phyloP scores from a whole-genome alignment of 2,797 vertebrate species.

The Merluccius polli region DNA sequence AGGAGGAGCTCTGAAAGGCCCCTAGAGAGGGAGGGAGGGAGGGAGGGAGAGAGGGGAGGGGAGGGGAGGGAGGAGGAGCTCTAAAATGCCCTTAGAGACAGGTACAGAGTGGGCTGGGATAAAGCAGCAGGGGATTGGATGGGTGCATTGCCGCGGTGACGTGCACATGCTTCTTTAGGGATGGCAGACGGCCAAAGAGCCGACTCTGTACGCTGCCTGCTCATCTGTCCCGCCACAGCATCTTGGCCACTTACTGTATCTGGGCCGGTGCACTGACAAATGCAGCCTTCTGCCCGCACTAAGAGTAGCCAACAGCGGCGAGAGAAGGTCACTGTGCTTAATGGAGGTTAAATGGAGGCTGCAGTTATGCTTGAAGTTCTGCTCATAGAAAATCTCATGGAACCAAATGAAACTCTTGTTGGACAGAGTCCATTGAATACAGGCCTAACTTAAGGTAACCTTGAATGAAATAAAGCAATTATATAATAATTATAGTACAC shows the following conservation, averaged over 20 bases:
- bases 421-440: neutral
- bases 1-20: conserved; percentile 3
- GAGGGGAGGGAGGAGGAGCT: neutral
- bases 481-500: no score
- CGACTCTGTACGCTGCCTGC: conserved; percentile 5
- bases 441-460: neutral
- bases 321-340: conserved; percentile 1
- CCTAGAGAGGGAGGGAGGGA: conserved; percentile 6
- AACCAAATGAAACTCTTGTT: neutral
- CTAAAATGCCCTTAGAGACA: conserved; percentile 15
- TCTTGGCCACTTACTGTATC: neutral
- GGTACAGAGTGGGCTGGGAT: neutral
- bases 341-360: neutral
- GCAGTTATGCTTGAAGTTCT: neutral
- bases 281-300: neutral
- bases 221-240: neutral
- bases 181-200: conserved; percentile 30
- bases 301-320: neutral
- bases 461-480: neutral
- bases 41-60: no score
- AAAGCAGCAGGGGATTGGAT: neutral
- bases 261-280: conserved; percentile 10
- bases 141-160: neutral
- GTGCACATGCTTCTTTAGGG: conserved; percentile 23
- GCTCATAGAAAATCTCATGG: neutral